Conservation (phyloP, 2,113 vertebrate species). For the Mirza zaza region DNA sequence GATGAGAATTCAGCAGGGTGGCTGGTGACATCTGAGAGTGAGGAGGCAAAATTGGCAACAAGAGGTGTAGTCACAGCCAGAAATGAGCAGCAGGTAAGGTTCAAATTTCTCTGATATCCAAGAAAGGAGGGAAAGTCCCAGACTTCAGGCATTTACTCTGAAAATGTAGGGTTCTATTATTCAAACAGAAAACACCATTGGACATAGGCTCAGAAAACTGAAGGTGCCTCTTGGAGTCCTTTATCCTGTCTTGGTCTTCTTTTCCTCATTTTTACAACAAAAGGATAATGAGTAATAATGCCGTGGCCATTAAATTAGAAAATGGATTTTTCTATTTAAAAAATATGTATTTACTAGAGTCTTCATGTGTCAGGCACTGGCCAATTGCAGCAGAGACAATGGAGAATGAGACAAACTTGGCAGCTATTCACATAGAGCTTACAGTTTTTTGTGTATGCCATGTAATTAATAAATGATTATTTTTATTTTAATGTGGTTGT, state of each 20-base stretch:
- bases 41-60: slow-evolving; percentile 59
- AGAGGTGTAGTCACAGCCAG: slow-evolving; percentile 33
- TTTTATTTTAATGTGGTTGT: neutral
- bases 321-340: neutral
- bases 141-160: slow-evolving; percentile 25
- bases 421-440: neutral
- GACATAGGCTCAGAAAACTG: neutral
- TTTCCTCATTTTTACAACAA: neutral
- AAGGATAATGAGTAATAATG: neutral
- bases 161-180: neutral
- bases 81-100: slow-evolving; percentile 60
- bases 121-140: slow-evolving; percentile 28
- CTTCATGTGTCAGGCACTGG: neutral
- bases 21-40: slow-evolving; percentile 67
- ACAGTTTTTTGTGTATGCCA: neutral
- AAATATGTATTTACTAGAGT: neutral
- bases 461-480: neutral
- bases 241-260: neutral
- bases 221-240: neutral
- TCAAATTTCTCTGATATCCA: slow-evolving; percentile 6
- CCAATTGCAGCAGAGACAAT: neutral
- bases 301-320: neutral
- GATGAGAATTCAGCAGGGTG: slow-evolving; percentile 68
- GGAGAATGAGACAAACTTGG: neutral
- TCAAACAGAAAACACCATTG: neutral